Base-by-base conservation (phyloP, 2,113 vertebrate species). In the Asarcornis scutulata region DNA sequence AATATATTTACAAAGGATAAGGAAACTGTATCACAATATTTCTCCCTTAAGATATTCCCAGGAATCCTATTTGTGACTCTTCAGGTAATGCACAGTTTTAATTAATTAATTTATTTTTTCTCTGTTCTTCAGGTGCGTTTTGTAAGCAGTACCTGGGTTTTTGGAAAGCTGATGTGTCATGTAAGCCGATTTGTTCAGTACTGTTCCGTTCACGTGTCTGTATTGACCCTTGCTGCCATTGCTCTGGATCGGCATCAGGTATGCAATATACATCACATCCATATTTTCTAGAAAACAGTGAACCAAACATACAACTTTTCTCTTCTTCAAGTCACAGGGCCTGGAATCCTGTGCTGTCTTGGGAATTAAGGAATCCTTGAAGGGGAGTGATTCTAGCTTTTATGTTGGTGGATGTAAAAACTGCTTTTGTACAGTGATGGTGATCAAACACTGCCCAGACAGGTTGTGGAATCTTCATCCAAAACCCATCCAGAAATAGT, bases 141-240 rank as follows among this genome's bases (percentile, higher is more conserved):
- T 74, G 97, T 98, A 18, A 98, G 98, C 96, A 98, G 98, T 53
- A 98, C 98, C 8, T 98, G 98, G 98, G 88, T 98, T 20, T 98
- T 98, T 87, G 98, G 98, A 3, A 98, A 98, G 93, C 88, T 92
- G 56, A 98, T 98, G 98, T 98, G 98, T 20, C 98, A 99, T n/a
- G 31, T 98, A 25, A 98, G 98, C 90, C 95, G 98, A 1, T 99
- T 98, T 92, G 98, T 98, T 3, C 98, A 98, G 88, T 98, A 98
- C 91, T 98, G 98, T 74, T 99, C 98, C 2, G 98, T 98, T 18
- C 98, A 98, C 0, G 98, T 98, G 36, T 98, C 98, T 11, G 98
- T 98, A 34, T 97, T 98, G 64, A 98, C 98, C 38, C 97, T 98
- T 1, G 97, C 97, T 23, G 98, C 98, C 66, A 98, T 99, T 7